phyloP scores from a whole-genome alignment of 2,888 invertebrate species.

The Amorpha juglandis region DNA sequence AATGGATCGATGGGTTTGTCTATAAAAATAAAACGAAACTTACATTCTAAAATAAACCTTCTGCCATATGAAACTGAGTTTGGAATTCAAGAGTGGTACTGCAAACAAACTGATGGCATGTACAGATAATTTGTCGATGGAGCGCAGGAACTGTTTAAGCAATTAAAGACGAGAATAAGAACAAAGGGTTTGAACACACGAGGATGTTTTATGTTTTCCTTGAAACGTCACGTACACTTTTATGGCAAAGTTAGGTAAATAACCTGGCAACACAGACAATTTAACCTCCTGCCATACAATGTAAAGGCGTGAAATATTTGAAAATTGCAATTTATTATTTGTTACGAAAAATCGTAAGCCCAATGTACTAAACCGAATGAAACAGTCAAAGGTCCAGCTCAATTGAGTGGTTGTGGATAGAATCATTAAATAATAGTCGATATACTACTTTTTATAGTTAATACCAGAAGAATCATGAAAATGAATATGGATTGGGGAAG shows the following conservation, averaged over 20 bases:
- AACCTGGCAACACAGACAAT: too few species aligned
- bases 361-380: not conserved
- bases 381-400: too few species aligned
- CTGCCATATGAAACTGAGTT: not conserved
- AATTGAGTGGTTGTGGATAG: too few species aligned
- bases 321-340: not conserved
- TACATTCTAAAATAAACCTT: slow-evolving; percentile 29
- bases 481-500: too few species aligned
- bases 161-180: slow-evolving; percentile 49
- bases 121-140: slow-evolving; percentile 28
- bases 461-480: too few species aligned
- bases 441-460: too few species aligned
- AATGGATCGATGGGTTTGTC: slow-evolving; percentile 56
- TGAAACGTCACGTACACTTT: slow-evolving; percentile 16
- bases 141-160: slow-evolving; percentile 47
- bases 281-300: too few species aligned
- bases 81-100: slow-evolving; percentile 12
- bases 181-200: slow-evolving; percentile 43
- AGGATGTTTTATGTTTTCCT: slow-evolving; percentile 29
- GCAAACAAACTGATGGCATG: slow-evolving; percentile 30
- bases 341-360: not conserved
- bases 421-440: too few species aligned
- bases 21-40: slow-evolving; percentile 39
- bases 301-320: not conserved
- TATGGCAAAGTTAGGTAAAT: slow-evolving; percentile 1